Percentiles rank a stretch among this genome's conserved stretches.
Evolutionary conservation across 35 echinoderm and acorn worm genomes (phyloP).

Genomic region (Apostichopus californicus): DNA sequence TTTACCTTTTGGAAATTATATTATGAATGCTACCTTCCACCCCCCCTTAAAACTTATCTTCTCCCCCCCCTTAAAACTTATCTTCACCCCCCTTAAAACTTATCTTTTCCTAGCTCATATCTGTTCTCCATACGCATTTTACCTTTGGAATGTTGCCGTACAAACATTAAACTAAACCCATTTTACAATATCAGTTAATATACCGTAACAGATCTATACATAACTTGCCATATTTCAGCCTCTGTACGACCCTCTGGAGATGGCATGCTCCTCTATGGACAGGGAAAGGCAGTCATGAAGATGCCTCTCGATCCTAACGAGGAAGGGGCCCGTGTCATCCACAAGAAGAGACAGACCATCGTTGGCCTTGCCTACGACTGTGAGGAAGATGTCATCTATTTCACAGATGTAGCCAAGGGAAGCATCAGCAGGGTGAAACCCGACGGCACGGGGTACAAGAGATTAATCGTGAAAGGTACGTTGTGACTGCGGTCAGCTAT

Average conservation of each 20-base stretch:
- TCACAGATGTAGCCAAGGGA: constrained; percentile 72
- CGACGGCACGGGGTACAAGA: constrained; percentile 68
- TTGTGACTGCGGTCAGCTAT: background rate
- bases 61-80: too few relatives aligned
- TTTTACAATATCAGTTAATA: too few relatives aligned
- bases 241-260: constrained; percentile 43
- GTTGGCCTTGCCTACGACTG: constrained; percentile 91
- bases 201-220: too few relatives aligned
- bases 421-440: constrained; percentile 69
- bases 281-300: constrained; percentile 79
- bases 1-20: too few relatives aligned
- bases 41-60: too few relatives aligned
- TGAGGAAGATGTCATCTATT: constrained; percentile 72
- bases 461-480: constrained; percentile 65
- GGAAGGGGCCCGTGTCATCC: constrained; percentile 64
- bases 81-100: too few relatives aligned
- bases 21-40: too few relatives aligned
- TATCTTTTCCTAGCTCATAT: too few relatives aligned
- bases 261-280: constrained; percentile 72
- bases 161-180: too few relatives aligned
- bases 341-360: constrained; percentile 81
- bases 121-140: too few relatives aligned
- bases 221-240: background rate
- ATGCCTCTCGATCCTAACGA: constrained; percentile 58
- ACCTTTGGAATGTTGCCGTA: too few relatives aligned